Evolutionary conservation across 1,140 invertebrate genomes (phyloP).

Genomic region (Nasonia longicornis): DNA sequence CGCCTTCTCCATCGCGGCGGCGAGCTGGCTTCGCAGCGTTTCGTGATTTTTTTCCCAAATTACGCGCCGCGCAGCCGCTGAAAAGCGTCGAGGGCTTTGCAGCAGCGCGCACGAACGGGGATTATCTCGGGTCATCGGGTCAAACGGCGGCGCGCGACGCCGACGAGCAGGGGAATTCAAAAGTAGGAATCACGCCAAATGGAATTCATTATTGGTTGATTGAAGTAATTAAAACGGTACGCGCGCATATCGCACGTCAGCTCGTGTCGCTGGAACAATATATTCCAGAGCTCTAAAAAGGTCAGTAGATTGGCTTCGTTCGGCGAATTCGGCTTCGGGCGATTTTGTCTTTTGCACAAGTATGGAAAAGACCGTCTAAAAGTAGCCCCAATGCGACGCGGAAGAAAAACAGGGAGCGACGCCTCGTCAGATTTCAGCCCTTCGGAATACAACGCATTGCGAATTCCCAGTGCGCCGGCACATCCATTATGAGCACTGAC

Average conservation of each 20-base stretch:
- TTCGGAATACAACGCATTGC: background rate
- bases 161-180: background rate
- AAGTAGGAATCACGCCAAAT: conserved; percentile 14
- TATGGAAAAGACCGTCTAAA: background rate
- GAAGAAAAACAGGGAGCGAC: no score
- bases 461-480: conserved; percentile 18
- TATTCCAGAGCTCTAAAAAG: background rate
- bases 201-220: background rate
- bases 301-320: background rate
- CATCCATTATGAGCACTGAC: background rate
- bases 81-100: background rate
- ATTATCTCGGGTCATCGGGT: conserved; percentile 9
- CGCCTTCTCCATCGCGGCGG: background rate
- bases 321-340: no score
- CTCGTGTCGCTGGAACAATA: background rate
- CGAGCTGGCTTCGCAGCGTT: background rate
- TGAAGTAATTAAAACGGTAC: conserved; percentile 5
- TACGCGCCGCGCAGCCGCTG: no score
- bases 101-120: background rate
- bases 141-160: background rate
- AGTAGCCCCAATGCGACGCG: background rate
- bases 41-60: background rate
- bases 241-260: background rate
- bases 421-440: background rate
- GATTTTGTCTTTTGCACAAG: no score